Conservation (phyloP, 2,113 vertebrate species). For the Cyphomyrus discorhynchus region DNA sequence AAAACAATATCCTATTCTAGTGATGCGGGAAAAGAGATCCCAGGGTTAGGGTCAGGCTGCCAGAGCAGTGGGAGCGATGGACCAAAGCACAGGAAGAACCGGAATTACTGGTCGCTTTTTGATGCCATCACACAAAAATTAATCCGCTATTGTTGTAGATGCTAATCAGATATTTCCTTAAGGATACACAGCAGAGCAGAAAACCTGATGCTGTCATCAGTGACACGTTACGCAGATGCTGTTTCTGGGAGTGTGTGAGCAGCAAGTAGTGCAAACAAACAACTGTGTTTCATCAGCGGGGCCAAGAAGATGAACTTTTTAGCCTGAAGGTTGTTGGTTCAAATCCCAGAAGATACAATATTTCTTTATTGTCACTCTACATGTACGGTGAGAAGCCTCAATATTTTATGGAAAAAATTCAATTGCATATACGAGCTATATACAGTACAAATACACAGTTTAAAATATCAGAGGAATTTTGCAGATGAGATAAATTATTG, state of each 20-base stretch:
- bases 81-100: not conserved
- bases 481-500: not conserved
- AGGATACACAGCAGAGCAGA: constrained; percentile 31
- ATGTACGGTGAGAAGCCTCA: constrained; percentile 4
- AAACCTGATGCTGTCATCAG: constrained; percentile 38
- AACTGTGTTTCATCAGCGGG: not conserved
- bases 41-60: not conserved
- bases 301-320: not conserved
- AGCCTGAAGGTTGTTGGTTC: not conserved
- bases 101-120: constrained; percentile 24
- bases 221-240: constrained; percentile 51
- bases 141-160: not conserved
- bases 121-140: constrained; percentile 18
- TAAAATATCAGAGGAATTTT: not conserved
- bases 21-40: constrained; percentile 17
- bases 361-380: not conserved
- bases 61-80: not conserved
- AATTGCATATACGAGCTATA: not conserved
- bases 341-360: not conserved
- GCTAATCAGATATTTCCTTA: not conserved
- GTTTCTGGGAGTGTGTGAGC: constrained; percentile 6
- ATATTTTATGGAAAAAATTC: constrained; percentile 15
- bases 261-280: constrained; percentile 45
- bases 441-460: not conserved
- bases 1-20: constrained; percentile 59